A percentile compares a stretch with the other conserved stretches of the same genome.
Conservation (phyloP, 1,140 invertebrate species). For the Drosophila rhopaloa region DNA sequence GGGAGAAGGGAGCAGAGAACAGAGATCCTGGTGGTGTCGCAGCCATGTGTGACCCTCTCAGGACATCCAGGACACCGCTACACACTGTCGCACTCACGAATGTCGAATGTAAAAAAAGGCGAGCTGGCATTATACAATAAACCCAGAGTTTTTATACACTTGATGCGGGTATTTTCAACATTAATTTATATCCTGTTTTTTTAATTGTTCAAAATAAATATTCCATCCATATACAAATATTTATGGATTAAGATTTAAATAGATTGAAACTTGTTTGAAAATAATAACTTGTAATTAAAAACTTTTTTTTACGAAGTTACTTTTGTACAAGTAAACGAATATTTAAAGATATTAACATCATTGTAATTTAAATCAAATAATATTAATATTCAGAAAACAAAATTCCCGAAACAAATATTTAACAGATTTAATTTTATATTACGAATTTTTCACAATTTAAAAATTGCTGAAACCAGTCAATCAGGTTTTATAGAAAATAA, state of each 20-base stretch:
- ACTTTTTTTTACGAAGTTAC: too few relatives aligned
- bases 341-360: too few relatives aligned
- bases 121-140: conserved; percentile 61
- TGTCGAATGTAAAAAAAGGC: conserved; percentile 74
- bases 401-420: background rate
- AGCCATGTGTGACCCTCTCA: conserved; percentile 65
- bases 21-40: conserved; percentile 21
- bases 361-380: too few relatives aligned
- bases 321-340: too few relatives aligned
- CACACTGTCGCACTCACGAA: conserved; percentile 43
- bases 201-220: conserved; percentile 1
- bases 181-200: conserved; percentile 13
- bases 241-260: conserved; percentile 4
- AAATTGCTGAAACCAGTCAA: too few relatives aligned
- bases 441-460: too few relatives aligned
- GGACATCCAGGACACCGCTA: conserved; percentile 28
- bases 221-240: conserved; percentile 5
- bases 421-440: too few relatives aligned
- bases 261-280: too few relatives aligned
- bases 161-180: conserved; percentile 6
- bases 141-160: conserved; percentile 36
- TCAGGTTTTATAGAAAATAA: too few relatives aligned
- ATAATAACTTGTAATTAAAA: too few relatives aligned
- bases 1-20: conserved; percentile 18
- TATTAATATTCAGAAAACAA: background rate